These are phyloP conservation scores for Sitobion miscanthi DNA, from an alignment of 1,140 invertebrate genomes.

Conservation along the genomic window DNA sequence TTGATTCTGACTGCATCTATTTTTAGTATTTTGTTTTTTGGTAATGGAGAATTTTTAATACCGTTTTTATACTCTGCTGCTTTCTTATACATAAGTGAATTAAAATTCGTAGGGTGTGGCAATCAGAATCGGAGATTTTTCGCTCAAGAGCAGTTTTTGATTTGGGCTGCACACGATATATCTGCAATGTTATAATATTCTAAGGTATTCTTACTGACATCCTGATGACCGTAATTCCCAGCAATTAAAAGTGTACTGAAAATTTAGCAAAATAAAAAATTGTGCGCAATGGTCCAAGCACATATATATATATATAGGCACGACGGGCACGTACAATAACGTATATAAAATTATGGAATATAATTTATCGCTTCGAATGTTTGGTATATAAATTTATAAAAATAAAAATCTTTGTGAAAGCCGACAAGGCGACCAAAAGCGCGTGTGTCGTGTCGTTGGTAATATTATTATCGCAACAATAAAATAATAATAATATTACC, in stretches of 20 bases:
- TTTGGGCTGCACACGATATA: too few relatives aligned
- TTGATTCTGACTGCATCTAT: too few relatives aligned
- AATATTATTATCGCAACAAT: background rate
- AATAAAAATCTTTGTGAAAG: background rate
- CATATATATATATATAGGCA: background rate
- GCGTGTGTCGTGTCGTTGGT: background rate
- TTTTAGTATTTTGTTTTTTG: too few relatives aligned
- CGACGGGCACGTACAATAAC: background rate
- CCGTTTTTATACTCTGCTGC: too few relatives aligned
- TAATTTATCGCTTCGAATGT: background rate
- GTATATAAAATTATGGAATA: background rate
- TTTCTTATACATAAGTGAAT: too few relatives aligned
- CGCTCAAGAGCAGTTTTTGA: background rate
- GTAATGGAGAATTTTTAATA: too few relatives aligned
- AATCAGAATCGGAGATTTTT: background rate
- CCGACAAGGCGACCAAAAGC: background rate
- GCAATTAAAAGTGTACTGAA: background rate
- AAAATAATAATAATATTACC: background rate
- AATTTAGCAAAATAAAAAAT: background rate
- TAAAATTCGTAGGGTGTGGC: too few relatives aligned
- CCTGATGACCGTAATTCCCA: too few relatives aligned
- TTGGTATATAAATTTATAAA: too few relatives aligned
- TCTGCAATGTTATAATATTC: background rate
- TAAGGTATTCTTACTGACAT: background rate
- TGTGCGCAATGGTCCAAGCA: background rate